Conservation (phyloP, 1,140 invertebrate species). For the Drosophila kanapiae region DNA sequence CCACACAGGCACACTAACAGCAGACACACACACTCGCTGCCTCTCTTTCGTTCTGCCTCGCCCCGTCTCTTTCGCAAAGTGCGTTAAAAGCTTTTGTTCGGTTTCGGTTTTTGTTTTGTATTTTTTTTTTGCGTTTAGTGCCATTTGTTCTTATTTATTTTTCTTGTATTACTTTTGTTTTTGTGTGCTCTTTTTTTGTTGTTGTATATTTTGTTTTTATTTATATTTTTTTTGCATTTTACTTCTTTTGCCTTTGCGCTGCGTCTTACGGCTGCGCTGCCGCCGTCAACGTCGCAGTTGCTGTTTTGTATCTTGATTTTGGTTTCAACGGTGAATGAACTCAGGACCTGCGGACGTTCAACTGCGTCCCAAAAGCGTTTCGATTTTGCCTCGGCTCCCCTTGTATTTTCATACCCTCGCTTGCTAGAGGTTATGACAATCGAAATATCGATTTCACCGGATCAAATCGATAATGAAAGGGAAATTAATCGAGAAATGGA, state of each 20-base stretch:
- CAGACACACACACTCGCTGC: constrained; percentile 4
- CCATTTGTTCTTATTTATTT: constrained; percentile 75
- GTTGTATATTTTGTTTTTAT: constrained; percentile 22
- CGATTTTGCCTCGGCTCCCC: constrained; percentile 37
- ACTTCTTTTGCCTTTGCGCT: constrained; percentile 46
- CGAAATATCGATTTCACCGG: background rate
- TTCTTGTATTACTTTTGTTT: constrained; percentile 58
- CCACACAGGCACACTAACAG: constrained; percentile 15
- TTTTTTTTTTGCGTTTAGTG: constrained; percentile 52
- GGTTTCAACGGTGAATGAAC: constrained; percentile 83
- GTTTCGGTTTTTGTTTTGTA: constrained; percentile 53
- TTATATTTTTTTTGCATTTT: constrained; percentile 38
- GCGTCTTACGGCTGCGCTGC: constrained; percentile 56
- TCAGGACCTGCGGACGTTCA: constrained; percentile 81
- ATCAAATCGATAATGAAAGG: background rate
- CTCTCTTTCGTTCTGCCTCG: constrained; percentile 16
- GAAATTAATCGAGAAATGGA: background rate
- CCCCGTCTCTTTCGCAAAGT: constrained; percentile 33
- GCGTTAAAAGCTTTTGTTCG: constrained; percentile 74
- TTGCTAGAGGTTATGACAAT: background rate
- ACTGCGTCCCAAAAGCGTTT: constrained; percentile 76
- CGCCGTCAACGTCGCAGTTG: constrained; percentile 39
- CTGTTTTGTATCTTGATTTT: constrained; percentile 79
- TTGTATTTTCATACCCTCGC: constrained; percentile 6
- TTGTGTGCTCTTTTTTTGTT: constrained; percentile 14